A percentile compares a stretch with the other conserved stretches of the same genome.
phyloP scores from a whole-genome alignment of 2,113 vertebrate genomes.

The Brachyistius frenatus region DNA sequence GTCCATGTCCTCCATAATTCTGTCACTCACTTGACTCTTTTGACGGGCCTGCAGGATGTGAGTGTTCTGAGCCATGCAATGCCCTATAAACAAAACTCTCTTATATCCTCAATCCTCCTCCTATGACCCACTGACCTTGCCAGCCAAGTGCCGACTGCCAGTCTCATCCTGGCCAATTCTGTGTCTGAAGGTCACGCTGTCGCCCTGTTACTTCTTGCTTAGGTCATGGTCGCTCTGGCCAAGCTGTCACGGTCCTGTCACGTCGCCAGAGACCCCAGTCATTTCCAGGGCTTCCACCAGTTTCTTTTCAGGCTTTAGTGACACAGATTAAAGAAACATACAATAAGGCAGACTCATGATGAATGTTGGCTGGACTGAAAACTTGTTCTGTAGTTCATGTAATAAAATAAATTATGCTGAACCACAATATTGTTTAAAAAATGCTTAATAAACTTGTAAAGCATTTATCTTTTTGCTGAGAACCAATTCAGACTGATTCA shows the following conservation, averaged over 20 bases:
- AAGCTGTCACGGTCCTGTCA: constrained; percentile 28
- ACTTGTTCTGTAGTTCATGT: background rate
- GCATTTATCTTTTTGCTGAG: constrained; percentile 9
- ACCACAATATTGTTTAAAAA: background rate
- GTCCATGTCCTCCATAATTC: background rate
- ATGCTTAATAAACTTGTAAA: background rate
- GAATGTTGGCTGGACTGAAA: background rate
- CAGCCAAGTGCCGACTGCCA: constrained; percentile 19
- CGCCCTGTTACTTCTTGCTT: constrained; percentile 24
- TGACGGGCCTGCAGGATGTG: constrained; percentile 35
- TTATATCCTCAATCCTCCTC: background rate
- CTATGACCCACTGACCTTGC: constrained; percentile 42
- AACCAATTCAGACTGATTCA: constrained; percentile 13
- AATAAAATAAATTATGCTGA: background rate
- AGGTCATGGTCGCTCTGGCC: constrained; percentile 30
- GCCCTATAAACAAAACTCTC: constrained; percentile 14
- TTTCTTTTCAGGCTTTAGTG: constrained; percentile 17
- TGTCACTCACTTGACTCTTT: constrained; percentile 43
- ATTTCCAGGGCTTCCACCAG: background rate
- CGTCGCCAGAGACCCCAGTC: constrained; percentile 17
- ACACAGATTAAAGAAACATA: background rate
- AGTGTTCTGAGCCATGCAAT: constrained; percentile 35
- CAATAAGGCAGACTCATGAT: background rate
- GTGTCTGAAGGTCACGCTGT: constrained; percentile 35
- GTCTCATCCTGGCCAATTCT: constrained; percentile 3